phyloP scores from a whole-genome alignment of 2,888 invertebrate genomes.

The Xylophagus ater region DNA sequence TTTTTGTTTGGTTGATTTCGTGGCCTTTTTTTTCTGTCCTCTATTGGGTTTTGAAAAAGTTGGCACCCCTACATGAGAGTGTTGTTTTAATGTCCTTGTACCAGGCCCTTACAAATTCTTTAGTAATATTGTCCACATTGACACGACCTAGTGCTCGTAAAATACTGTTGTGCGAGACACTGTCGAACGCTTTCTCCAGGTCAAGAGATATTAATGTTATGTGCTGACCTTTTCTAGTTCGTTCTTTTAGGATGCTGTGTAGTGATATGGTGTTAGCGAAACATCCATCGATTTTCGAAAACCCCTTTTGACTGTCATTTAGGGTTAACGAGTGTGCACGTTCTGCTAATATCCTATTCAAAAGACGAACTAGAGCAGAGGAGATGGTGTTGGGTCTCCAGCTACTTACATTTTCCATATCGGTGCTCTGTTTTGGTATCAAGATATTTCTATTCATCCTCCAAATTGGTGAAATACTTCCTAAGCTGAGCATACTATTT shows the following conservation, averaged over 20 bases:
- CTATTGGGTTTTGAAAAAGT: too few relatives aligned
- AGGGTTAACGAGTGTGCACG: neutral
- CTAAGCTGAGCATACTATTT: neutral
- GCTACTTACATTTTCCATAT: neutral
- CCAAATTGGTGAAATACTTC: neutral
- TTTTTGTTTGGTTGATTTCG: too few relatives aligned
- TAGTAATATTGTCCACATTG: neutral
- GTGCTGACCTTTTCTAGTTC: neutral
- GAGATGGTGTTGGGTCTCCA: constrained; percentile 1
- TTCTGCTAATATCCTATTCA: too few relatives aligned
- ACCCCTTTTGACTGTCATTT: neutral
- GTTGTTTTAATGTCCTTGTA: neutral
- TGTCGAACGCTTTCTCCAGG: too few relatives aligned
- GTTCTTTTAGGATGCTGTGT: neutral
- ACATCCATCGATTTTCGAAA: constrained; percentile 1
- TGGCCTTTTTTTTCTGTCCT: too few relatives aligned
- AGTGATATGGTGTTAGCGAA: neutral
- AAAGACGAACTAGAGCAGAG: neutral
- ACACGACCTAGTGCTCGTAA: neutral
- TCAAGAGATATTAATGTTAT: too few relatives aligned
- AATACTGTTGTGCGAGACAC: neutral
- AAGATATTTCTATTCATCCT: neutral
- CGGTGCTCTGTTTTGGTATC: neutral
- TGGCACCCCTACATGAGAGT: too few relatives aligned
- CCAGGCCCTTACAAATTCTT: neutral